Evolutionary conservation across 2,113 vertebrate species (phyloP).

Genomic region (Oncorhynchus mykiss): DNA sequence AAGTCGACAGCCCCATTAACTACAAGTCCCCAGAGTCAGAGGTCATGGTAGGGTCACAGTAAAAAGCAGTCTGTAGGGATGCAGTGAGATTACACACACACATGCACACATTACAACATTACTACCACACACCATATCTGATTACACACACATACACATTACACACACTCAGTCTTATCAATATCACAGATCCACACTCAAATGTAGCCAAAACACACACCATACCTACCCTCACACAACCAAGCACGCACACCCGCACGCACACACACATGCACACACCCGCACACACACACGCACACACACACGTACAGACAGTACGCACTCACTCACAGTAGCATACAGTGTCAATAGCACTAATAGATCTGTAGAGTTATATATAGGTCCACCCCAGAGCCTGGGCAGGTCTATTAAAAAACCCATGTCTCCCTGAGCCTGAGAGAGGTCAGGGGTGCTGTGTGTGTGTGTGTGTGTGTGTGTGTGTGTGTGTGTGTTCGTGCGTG

Average conservation of each 20-base stretch:
- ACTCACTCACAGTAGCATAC: conserved; percentile 16
- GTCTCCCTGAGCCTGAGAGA: conserved; percentile 40
- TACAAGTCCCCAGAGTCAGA: background rate
- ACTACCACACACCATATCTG: conserved; percentile 3
- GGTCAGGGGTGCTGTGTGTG: conserved; percentile 27
- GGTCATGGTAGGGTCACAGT: conserved; percentile 9
- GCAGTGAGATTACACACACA: background rate
- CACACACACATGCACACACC: background rate
- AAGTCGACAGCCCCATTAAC: background rate
- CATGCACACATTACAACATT: background rate
- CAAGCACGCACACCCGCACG: conserved; percentile 17
- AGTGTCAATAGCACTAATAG: conserved; percentile 48
- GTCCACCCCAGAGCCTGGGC: conserved; percentile 44
- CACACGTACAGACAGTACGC: background rate
- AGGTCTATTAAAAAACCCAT: conserved; percentile 58
- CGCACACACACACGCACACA: conserved; percentile 15
- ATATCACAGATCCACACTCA: conserved; percentile 13
- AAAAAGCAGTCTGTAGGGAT: background rate
- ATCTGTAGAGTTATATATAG: conserved; percentile 52
- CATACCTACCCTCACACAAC: conserved; percentile 21
- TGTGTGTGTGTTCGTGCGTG: background rate
- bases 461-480: conserved; percentile 25
- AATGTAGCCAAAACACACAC: conserved; percentile 8
- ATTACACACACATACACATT: conserved; percentile 18
- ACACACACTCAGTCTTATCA: conserved; percentile 6